Conservation (phyloP, 2,113 vertebrate species). For the Aplodontia rufa region DNA sequence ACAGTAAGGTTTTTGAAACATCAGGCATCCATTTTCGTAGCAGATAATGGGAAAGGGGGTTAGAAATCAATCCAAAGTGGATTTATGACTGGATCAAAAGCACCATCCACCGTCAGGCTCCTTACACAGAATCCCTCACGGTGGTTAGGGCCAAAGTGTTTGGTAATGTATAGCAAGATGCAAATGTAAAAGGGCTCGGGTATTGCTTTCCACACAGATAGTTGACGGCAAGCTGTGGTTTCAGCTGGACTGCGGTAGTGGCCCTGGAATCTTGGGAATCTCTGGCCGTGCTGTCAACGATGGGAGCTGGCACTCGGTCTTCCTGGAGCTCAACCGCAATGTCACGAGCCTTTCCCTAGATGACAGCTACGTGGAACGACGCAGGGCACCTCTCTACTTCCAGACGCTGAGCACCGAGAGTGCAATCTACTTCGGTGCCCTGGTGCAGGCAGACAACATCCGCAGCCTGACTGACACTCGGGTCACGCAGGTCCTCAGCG, state of each 20-base stretch:
- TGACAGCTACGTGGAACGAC: conserved; percentile 94
- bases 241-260: conserved; percentile 91
- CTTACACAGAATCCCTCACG: neutral
- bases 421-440: conserved; percentile 94
- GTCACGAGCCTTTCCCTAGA: conserved; percentile 95
- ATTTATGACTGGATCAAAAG: neutral
- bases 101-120: neutral
- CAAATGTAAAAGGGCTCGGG: neutral
- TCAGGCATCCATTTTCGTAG: neutral
- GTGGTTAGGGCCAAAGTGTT: neutral
- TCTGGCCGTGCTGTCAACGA: conserved; percentile 93
- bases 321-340: conserved; percentile 94
- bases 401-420: conserved; percentile 88
- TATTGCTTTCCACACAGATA: conserved; percentile 84
- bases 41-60: neutral
- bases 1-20: neutral
- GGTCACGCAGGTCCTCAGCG: conserved; percentile 88
- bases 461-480: conserved; percentile 90
- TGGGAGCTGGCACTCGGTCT: conserved; percentile 96
- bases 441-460: conserved; percentile 91
- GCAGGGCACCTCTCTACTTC: conserved; percentile 88
- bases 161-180: too few relatives aligned
- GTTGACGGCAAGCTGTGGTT: conserved; percentile 97
- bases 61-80: neutral
- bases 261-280: conserved; percentile 91